Base-by-base conservation (phyloP, 2,888 invertebrate species). In the Ophion ventricosus region DNA sequence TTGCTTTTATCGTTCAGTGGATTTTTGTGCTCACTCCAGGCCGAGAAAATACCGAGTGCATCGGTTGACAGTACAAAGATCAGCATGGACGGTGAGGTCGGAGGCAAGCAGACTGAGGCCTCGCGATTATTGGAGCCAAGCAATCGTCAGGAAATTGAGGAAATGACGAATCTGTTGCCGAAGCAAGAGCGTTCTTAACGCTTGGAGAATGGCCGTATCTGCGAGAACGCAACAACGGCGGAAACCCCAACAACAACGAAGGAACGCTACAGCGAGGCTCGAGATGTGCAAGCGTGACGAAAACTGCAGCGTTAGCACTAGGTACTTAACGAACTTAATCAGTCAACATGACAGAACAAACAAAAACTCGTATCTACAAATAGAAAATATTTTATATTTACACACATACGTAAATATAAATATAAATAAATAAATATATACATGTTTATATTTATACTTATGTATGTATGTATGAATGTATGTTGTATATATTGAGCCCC, bases 121-220 rank as follows among this genome's bases (percentile, higher is more conserved):
- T 87, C 88, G 11, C 86, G 87, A 63, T 83, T 89, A 7, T 85
- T 90, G 63, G 85, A 90, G 5, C 79, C 76, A 5, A 90, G 88
- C 54, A 84, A 87, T 40, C 69, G 86, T 2, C 89, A 89, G 14
- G 91, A 92, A 14, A 88, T 88, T 11, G 92, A 92, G 66, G 93
- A 93, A 79, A 90, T 88, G 80, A 89, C 90, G 74, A 92, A 91
- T 87, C 89, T 92, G 74, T 87, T 93, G 80, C 77, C 89, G 11
- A 90, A 88, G 67, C 89, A 89, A 80, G 90, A 91, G 73, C 89
- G 88, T 72, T 92, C 92, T 92, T 93, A 93, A 92, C 93, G 90
- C 85, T 89, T 90, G 82, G 88, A 88, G 86, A 91, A 90, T 49
- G 88, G 91, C 90, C 91, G 91, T 81, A 84, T 87, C 80, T 77